Evolutionary conservation across 2,888 invertebrate genomes (phyloP).

Genomic region (Linyphia triangularis): DNA sequence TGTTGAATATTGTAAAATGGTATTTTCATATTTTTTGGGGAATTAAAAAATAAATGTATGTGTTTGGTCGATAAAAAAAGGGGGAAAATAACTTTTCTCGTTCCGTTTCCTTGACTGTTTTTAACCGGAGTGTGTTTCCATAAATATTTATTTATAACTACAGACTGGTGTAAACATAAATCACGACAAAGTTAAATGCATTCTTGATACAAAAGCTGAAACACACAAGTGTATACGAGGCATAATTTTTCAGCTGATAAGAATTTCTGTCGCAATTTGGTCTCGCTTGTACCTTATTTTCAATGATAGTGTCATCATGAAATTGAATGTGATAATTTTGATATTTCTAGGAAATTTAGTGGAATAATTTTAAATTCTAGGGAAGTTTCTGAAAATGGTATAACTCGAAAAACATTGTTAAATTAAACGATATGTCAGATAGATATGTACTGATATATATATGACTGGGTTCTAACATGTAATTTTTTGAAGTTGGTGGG

Average conservation of each 20-base stretch:
- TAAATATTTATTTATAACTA: slow-evolving; percentile 31
- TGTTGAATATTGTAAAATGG: too few species aligned
- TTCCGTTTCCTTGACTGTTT: slow-evolving; percentile 10
- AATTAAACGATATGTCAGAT: too few species aligned
- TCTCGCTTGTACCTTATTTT: slow-evolving; percentile 24
- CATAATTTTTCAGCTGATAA: slow-evolving; percentile 32
- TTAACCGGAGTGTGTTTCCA: not conserved
- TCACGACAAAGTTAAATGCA: slow-evolving; percentile 39
- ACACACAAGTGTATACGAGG: not conserved
- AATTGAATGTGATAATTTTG: slow-evolving; percentile 14
- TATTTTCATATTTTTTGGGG: not conserved
- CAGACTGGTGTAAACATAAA: not conserved
- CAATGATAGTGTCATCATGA: slow-evolving; percentile 17
- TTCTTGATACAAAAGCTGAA: slow-evolving; percentile 10
- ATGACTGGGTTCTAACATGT: too few species aligned
- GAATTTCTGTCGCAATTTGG: slow-evolving; percentile 7
- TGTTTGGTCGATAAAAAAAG: not conserved
- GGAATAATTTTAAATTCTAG: too few species aligned
- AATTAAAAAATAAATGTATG: not conserved
- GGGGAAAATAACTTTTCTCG: not conserved
- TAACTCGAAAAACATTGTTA: too few species aligned
- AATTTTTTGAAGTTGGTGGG: too few species aligned
- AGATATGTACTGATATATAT: too few species aligned
- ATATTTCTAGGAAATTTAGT: too few species aligned
- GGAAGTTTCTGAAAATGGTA: too few species aligned